Evolutionary conservation across 1,140 invertebrate genomes (phyloP).

Genomic region (Panagrolaimus sp.): DNA sequence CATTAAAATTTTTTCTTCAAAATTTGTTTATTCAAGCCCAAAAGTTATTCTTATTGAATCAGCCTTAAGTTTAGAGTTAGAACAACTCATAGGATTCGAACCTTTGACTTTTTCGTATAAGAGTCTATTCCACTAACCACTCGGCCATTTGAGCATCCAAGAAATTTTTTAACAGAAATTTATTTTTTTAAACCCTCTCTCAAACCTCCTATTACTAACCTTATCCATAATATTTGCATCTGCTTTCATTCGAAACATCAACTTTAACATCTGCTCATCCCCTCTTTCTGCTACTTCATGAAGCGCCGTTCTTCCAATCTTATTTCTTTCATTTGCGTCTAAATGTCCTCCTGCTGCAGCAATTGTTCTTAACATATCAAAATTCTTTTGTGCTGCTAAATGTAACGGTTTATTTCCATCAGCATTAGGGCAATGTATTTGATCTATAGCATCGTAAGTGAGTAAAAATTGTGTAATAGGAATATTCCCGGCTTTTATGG

Average conservation of each 20-base stretch:
- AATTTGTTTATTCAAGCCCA: no score
- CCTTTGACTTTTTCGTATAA: no score
- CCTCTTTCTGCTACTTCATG: slow-evolving; percentile 91
- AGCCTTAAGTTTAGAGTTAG: no score
- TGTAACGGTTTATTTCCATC: slow-evolving; percentile 52
- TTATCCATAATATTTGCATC: slow-evolving; percentile 86
- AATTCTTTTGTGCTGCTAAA: slow-evolving; percentile 43
- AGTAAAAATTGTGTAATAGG: slow-evolving; percentile 43
- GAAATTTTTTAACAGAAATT: no score
- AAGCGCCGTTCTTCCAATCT: slow-evolving; percentile 74
- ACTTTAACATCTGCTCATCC: slow-evolving; percentile 85
- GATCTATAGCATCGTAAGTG: slow-evolving; percentile 27
- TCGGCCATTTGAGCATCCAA: no score
- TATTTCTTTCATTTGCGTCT: slow-evolving; percentile 50
- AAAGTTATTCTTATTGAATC: no score
- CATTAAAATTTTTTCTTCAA: no score
- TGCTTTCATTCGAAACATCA: slow-evolving; percentile 85
- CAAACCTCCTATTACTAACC: slow-evolving; percentile 63
- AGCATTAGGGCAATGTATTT: slow-evolving; percentile 37
- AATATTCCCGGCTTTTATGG: slow-evolving; percentile 43
- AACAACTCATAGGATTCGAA: no score
- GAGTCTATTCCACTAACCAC: no score
- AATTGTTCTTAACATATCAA: slow-evolving; percentile 40
- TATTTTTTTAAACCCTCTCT: not conserved
- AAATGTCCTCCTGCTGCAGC: slow-evolving; percentile 43